These are phyloP conservation scores for Drosophila suzukii DNA, from an alignment of 1,140 invertebrate species.

Conservation along the genomic window DNA sequence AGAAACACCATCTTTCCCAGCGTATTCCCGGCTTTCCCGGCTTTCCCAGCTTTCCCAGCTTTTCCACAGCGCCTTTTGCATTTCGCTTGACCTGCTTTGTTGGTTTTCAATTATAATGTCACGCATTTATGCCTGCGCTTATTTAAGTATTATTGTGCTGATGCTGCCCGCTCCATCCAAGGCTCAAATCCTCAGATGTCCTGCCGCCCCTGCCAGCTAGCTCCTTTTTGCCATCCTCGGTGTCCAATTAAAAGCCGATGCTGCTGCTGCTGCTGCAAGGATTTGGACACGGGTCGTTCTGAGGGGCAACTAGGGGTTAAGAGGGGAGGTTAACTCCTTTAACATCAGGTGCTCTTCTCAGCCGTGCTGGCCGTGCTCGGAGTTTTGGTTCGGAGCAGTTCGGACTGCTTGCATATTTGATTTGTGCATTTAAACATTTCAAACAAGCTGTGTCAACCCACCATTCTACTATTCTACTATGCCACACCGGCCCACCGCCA, in stretches of 20 bases:
- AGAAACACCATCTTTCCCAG: conserved; percentile 1
- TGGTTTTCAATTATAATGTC: conserved; percentile 63
- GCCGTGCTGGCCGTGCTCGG: conserved; percentile 1
- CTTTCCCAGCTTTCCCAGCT: too few species aligned
- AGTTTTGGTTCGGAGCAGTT: conserved; percentile 4
- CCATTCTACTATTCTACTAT: neutral
- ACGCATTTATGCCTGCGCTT: conserved; percentile 67
- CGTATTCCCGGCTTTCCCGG: too few species aligned
- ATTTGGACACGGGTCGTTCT: conserved; percentile 20
- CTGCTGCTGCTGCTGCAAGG: conserved; percentile 46
- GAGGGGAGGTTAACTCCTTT: conserved; percentile 32
- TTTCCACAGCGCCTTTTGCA: neutral
- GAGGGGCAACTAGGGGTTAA: conserved; percentile 1
- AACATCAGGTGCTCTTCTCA: conserved; percentile 70
- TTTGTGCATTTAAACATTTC: conserved; percentile 82
- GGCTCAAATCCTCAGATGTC: conserved; percentile 38
- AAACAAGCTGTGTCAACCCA: conserved; percentile 53
- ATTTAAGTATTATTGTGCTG: conserved; percentile 54
- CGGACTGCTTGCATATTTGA: conserved; percentile 79
- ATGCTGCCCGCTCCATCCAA: neutral
- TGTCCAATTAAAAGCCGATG: conserved; percentile 73
- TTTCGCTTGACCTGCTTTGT: conserved; percentile 25
- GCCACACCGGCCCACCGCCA: neutral
- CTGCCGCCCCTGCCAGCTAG: conserved; percentile 12
- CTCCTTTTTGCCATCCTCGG: conserved; percentile 45